Evolutionary conservation across 64 coral and sea anemone genomes (phyloP).

Genomic region (Acropora tenuis): DNA sequence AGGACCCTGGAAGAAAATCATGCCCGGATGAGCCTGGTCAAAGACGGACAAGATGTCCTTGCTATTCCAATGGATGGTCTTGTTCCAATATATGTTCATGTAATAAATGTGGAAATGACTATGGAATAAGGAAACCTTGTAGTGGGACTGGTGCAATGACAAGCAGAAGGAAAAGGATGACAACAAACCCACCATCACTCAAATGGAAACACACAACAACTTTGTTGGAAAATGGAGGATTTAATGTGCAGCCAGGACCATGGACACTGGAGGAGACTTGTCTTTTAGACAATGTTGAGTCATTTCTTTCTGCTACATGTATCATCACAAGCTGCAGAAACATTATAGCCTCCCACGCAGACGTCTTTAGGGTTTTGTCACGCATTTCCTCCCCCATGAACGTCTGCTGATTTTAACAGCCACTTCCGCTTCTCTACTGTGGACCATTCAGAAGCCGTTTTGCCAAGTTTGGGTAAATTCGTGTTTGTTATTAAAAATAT

Average conservation of each 20-base stretch:
- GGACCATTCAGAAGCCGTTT: neutral
- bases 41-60: constrained; percentile 47
- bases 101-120: constrained; percentile 26
- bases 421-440: neutral
- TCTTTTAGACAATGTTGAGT: constrained; percentile 40
- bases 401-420: neutral
- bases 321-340: constrained; percentile 13
- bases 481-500: constrained; percentile 17
- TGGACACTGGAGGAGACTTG: constrained; percentile 4
- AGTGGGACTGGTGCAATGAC: constrained; percentile 1
- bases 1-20: neutral
- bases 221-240: neutral
- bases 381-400: too few species aligned
- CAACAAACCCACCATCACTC: constrained; percentile 28
- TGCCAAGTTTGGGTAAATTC: neutral
- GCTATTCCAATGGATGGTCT: neutral
- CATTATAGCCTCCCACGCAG: neutral
- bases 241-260: neutral
- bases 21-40: neutral
- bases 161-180: constrained; percentile 15
- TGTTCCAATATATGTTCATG: constrained; percentile 33
- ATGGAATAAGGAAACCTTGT: constrained; percentile 2
- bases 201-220: constrained; percentile 2
- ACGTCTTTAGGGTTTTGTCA: too few species aligned
- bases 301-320: constrained; percentile 16